These are phyloP conservation scores for Caenorhabditis afra DNA, from an alignment of 2,888 invertebrate genomes.

Conservation along the genomic window DNA sequence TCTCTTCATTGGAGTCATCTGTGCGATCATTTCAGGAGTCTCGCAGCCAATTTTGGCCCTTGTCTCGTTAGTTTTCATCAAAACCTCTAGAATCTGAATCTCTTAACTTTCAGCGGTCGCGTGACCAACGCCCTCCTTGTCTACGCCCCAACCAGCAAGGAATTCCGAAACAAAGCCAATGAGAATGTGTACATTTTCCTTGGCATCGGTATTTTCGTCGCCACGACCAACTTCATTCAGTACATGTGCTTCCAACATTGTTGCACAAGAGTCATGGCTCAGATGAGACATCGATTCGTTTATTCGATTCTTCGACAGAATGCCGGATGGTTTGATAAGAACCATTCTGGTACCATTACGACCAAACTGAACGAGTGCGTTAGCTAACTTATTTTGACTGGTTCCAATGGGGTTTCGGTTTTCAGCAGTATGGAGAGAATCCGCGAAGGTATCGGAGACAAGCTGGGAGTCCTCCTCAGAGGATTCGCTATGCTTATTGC, in stretches of 20 bases:
- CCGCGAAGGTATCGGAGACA: constrained; percentile 76
- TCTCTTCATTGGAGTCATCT: constrained; percentile 66
- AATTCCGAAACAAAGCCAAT: constrained; percentile 70
- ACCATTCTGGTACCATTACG: constrained; percentile 73
- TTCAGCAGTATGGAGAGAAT: constrained; percentile 64
- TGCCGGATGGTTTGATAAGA: constrained; percentile 76
- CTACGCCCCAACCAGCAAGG: constrained; percentile 60
- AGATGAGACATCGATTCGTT: constrained; percentile 69
- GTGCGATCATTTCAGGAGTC: constrained; percentile 68
- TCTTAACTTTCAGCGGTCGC: constrained; percentile 62
- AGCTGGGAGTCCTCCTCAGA: constrained; percentile 75
- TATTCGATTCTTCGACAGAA: constrained; percentile 73
- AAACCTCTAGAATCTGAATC: neutral
- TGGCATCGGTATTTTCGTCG: constrained; percentile 69
- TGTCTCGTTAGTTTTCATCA: constrained; percentile 46
- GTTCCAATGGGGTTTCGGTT: neutral
- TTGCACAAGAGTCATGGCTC: constrained; percentile 70
- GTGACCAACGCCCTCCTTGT: constrained; percentile 72
- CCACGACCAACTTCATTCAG: constrained; percentile 72
- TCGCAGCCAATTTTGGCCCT: constrained; percentile 72
- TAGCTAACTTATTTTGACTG: neutral
- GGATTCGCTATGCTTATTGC: constrained; percentile 72
- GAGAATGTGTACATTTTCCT: constrained; percentile 75
- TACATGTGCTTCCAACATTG: constrained; percentile 75
- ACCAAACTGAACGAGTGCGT: constrained; percentile 74